Evolutionary conservation across 2,797 vertebrate genomes (phyloP).

Genomic region (Lateolabrax maculatus): DNA sequence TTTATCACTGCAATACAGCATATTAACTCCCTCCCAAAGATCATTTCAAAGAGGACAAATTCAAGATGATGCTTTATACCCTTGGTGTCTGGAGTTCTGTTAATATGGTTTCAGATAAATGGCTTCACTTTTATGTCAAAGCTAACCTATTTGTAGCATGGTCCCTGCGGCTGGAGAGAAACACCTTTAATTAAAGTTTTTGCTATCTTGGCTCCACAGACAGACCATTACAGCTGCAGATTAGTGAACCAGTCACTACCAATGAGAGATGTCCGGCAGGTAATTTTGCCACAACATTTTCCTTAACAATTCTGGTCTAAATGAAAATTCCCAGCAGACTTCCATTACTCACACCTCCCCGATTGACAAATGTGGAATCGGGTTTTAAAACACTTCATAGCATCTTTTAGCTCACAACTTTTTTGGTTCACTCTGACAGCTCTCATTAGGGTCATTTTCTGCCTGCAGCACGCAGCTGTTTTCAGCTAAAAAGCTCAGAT

Average conservation of each 20-base stretch:
- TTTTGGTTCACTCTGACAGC: too few relatives aligned
- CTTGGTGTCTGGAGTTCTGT: not conserved
- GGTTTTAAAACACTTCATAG: too few relatives aligned
- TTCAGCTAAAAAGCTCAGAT: not conserved
- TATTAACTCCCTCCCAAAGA: not conserved
- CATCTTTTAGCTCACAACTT: too few relatives aligned
- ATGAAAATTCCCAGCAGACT: constrained; percentile 25
- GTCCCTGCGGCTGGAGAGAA: not conserved
- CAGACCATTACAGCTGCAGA: constrained; percentile 6
- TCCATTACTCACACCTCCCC: constrained; percentile 9
- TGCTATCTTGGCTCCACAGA: constrained; percentile 52
- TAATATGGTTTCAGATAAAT: constrained; percentile 7
- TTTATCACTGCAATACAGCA: not conserved
- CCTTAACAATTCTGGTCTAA: not conserved
- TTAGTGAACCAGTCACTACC: constrained; percentile 27
- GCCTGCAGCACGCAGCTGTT: too few relatives aligned
- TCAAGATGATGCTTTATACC: not conserved
- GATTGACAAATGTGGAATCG: not conserved
- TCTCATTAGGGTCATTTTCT: too few relatives aligned
- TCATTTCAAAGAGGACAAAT: not conserved
- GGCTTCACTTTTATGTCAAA: not conserved
- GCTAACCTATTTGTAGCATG: constrained; percentile 6
- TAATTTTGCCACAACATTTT: constrained; percentile 26
- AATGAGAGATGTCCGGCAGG: constrained; percentile 9
- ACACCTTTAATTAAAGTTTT: constrained; percentile 50